Evolutionary conservation across 2,113 vertebrate genomes (phyloP).

Genomic region (Lota lota): DNA sequence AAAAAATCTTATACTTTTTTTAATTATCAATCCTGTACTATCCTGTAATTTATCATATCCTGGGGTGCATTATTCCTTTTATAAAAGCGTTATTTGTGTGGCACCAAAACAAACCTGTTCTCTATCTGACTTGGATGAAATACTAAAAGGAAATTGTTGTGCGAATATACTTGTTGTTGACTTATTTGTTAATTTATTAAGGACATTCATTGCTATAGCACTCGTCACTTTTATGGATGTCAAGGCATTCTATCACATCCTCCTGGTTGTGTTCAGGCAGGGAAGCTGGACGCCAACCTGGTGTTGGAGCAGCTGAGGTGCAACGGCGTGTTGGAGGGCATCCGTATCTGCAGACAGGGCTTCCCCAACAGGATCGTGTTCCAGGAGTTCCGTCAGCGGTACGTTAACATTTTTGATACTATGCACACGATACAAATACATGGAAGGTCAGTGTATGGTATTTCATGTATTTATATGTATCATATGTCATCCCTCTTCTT

Average conservation of each 20-base stretch:
- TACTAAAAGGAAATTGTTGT: too few species aligned
- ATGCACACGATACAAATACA: not conserved
- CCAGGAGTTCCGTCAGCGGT: slow-evolving; percentile 98
- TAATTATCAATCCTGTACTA: too few species aligned
- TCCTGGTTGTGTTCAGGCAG: slow-evolving; percentile 73
- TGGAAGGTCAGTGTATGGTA: not conserved
- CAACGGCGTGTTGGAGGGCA: slow-evolving; percentile 97
- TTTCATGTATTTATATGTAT: not conserved
- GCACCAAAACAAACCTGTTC: too few species aligned
- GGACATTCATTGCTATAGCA: too few species aligned
- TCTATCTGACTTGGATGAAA: too few species aligned
- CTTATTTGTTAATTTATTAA: too few species aligned
- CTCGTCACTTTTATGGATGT: too few species aligned
- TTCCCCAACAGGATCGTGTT: slow-evolving; percentile 98
- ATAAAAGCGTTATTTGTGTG: too few species aligned
- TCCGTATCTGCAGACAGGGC: slow-evolving; percentile 95
- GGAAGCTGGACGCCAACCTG: slow-evolving; percentile 90
- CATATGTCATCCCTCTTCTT: not conserved
- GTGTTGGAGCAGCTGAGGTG: slow-evolving; percentile 96
- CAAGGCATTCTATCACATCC: not conserved
- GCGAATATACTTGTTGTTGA: too few species aligned
- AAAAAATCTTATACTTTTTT: too few species aligned
- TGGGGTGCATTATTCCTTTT: too few species aligned
- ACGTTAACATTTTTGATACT: slow-evolving; percentile 15
- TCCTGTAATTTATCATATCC: too few species aligned